Evolutionary conservation across 2,888 invertebrate species (phyloP).

Genomic region (Cephus runcator): DNA sequence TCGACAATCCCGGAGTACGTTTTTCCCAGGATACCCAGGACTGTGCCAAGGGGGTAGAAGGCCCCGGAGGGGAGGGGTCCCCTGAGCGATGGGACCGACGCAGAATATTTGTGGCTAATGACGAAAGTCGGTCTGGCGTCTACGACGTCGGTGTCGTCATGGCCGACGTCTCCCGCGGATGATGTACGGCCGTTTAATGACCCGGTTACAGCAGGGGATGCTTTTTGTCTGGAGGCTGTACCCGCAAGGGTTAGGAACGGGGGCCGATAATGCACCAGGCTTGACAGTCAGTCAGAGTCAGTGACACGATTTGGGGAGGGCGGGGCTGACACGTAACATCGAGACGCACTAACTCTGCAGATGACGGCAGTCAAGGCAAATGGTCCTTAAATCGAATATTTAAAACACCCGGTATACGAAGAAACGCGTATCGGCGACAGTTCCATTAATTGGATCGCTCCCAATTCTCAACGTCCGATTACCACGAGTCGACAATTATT

Average conservation of each 20-base stretch:
- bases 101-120: conserved; percentile 41
- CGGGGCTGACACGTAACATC: conserved; percentile 16
- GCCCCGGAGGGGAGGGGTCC: too few relatives aligned
- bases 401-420: not conserved
- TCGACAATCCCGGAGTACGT: too few relatives aligned
- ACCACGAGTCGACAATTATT: too few relatives aligned
- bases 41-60: too few relatives aligned
- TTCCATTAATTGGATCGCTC: too few relatives aligned
- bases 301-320: conserved; percentile 36
- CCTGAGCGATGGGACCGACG: conserved; percentile 1
- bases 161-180: conserved; percentile 46
- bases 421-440: not conserved
- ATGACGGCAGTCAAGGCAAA: not conserved
- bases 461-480: too few relatives aligned
- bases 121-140: conserved; percentile 27
- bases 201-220: conserved; percentile 52
- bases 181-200: conserved; percentile 65
- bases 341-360: conserved; percentile 5
- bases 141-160: conserved; percentile 20
- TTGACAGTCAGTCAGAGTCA: conserved; percentile 32
- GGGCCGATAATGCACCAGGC: conserved; percentile 20
- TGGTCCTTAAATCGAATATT: not conserved
- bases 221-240: conserved; percentile 37
- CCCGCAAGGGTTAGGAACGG: conserved; percentile 42
- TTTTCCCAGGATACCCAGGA: too few relatives aligned